Percentiles rank a stretch among this genome's conserved stretches.
Conservation (phyloP, 2,888 invertebrate genomes). For the Encarsia formosa region DNA sequence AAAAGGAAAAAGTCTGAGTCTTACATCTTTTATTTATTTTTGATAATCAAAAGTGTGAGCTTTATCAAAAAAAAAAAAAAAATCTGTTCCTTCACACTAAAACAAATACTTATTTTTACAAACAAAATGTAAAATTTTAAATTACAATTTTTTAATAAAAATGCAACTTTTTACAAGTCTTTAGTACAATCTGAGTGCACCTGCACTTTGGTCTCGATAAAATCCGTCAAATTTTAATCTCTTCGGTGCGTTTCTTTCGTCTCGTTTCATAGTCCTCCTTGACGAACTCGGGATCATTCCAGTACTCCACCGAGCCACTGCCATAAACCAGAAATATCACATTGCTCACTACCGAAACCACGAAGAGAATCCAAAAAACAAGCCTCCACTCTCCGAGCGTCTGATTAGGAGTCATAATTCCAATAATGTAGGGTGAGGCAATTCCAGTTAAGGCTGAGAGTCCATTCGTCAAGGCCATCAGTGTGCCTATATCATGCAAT, state of each 20-base stretch:
- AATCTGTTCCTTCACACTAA: too few relatives aligned
- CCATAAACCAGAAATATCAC: constrained; percentile 66
- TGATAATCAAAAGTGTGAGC: too few relatives aligned
- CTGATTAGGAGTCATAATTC: constrained; percentile 55
- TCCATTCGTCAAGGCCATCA: constrained; percentile 60
- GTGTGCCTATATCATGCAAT: too few relatives aligned
- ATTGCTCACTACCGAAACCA: constrained; percentile 64
- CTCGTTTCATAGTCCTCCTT: not conserved
- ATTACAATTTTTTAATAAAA: too few relatives aligned
- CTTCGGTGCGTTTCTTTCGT: not conserved
- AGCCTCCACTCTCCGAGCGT: constrained; percentile 63
- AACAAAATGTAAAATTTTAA: too few relatives aligned
- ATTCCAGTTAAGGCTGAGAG: constrained; percentile 63
- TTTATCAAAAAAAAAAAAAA: too few relatives aligned
- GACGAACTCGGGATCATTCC: constrained; percentile 60
- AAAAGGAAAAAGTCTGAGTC: too few relatives aligned
- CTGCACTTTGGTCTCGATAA: too few relatives aligned
- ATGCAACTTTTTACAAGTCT: too few relatives aligned
- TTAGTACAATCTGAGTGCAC: too few relatives aligned
- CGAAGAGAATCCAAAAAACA: constrained; percentile 78
- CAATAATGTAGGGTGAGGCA: constrained; percentile 65
- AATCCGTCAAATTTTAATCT: not conserved
- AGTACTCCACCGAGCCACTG: constrained; percentile 70
- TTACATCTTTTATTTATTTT: too few relatives aligned
- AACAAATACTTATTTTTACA: too few relatives aligned